These are phyloP conservation scores for Petaurus breviceps DNA, from an alignment of 2,113 vertebrate genomes.

Conservation along the genomic window DNA sequence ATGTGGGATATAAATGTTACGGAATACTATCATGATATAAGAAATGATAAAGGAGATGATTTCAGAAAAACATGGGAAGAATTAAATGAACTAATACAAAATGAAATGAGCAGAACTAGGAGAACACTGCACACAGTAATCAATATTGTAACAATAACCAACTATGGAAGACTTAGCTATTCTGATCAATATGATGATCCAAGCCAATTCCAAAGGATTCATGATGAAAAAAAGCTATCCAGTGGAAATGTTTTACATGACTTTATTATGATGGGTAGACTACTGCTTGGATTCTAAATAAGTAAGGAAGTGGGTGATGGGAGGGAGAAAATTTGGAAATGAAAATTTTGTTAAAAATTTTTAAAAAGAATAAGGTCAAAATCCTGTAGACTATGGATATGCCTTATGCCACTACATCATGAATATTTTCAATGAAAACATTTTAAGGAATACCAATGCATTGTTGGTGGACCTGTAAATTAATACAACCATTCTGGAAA, in stretches of 20 bases:
- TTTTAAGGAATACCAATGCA: background rate
- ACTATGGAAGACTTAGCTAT: background rate
- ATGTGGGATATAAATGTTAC: no score
- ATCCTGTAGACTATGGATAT: background rate
- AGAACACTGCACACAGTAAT: background rate
- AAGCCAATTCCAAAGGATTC: background rate
- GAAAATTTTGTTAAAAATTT: background rate
- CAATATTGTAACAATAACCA: background rate
- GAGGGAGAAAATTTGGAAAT: background rate
- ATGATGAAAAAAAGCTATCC: background rate
- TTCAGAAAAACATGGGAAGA: background rate
- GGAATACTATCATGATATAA: background rate
- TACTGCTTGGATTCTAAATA: background rate
- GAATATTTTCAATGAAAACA: background rate
- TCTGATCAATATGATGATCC: background rate
- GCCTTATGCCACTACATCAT: background rate
- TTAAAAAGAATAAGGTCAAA: background rate
- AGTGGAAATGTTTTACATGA: background rate
- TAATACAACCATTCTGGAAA: background rate
- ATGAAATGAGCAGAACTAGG: background rate
- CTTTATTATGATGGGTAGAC: background rate
- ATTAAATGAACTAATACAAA: background rate
- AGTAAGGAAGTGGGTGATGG: background rate
- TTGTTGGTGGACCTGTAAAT: background rate
- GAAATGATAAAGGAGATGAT: background rate